Conservation (phyloP, 2,113 vertebrate species). For the Bostrychus sinensis region DNA sequence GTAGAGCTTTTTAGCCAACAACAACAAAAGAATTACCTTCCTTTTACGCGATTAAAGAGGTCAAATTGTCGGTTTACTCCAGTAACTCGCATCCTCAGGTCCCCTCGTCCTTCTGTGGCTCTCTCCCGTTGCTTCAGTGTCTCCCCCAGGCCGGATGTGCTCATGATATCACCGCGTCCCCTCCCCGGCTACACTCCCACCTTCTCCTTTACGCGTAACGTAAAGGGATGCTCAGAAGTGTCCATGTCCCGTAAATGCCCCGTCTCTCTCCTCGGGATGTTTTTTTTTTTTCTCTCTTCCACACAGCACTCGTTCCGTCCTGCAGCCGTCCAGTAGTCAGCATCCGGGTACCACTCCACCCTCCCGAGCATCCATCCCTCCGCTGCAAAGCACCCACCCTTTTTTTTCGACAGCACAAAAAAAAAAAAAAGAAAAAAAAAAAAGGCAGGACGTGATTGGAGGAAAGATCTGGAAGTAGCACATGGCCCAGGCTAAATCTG, state of each 20-base stretch:
- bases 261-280: constrained; percentile 37
- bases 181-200: constrained; percentile 25
- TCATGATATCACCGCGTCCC: constrained; percentile 69
- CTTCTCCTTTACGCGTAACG: constrained; percentile 3
- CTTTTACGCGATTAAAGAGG: constrained; percentile 25
- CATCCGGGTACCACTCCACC: constrained; percentile 79
- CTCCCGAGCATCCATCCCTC: constrained; percentile 27
- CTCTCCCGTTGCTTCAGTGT: constrained; percentile 21
- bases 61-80: constrained; percentile 4
- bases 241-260: constrained; percentile 16
- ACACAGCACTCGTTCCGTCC: constrained; percentile 37
- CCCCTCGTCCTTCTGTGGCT: constrained; percentile 29
- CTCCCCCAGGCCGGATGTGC: constrained; percentile 51
- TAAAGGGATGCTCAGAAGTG: not conserved
- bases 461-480: constrained; percentile 17
- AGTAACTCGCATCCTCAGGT: constrained; percentile 8
- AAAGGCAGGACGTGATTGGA: constrained; percentile 21
- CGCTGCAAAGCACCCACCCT: constrained; percentile 27
- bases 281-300: constrained; percentile 31
- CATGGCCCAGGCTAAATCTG: not conserved
- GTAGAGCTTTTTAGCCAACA: constrained; percentile 19
- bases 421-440: too few species aligned
- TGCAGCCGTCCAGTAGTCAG: constrained; percentile 78
- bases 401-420: constrained; percentile 33
- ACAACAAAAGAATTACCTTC: constrained; percentile 28